Base-by-base conservation (phyloP, 2,113 vertebrate species). In the Rissa tridactyla region DNA sequence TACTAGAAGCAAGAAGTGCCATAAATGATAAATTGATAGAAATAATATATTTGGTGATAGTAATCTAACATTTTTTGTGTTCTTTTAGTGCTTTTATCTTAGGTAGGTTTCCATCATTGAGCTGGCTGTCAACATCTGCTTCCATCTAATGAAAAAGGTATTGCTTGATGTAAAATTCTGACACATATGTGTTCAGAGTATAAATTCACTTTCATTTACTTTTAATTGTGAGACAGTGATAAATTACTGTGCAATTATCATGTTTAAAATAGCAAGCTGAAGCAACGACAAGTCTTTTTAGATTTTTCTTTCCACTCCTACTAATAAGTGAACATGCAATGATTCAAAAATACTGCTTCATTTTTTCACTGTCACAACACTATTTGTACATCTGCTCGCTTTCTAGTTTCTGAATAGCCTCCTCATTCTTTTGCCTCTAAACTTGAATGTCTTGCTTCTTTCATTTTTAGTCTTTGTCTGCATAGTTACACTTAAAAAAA, bases 211-310 rank as follows among this genome's bases (percentile, higher is more conserved):
- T 93, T 92, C 61, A 84, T 85, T 84, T 93, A 80, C 44, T 96
- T 91, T 75, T 86, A 96, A 95, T 73, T 90, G 52, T 65, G 71
- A 76, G 88, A 83, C 86, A 95, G 73, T 88, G 90, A 93, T 90
- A 81, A 96, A 95, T 95, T 95, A 71, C 85, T 52, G 14, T 88
- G 83, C 60, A 96, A 97, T 92, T 95, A 96, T 69, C 52, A 70
- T 5, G 6, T 94, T 77, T 69, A 62, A 92, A 95, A 83, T 79
- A 55, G 5, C 64, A 94, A 78, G n/a, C n/a, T 90, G 64, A 94
- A 86, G 69, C 36, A 90, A 46, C 88, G 90, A 96, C 87, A 94
- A 84, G 65, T 82, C 75, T 87, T 88, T 95, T 94, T 52, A 70
- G 30, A 71, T 62, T 84, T 92, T 96, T 83, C 40, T 79, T 88